Percentiles rank a stretch among this genome's conserved stretches.
Evolutionary conservation across 2,113 vertebrate genomes (phyloP).

Genomic region (Aphyosemion australe): DNA sequence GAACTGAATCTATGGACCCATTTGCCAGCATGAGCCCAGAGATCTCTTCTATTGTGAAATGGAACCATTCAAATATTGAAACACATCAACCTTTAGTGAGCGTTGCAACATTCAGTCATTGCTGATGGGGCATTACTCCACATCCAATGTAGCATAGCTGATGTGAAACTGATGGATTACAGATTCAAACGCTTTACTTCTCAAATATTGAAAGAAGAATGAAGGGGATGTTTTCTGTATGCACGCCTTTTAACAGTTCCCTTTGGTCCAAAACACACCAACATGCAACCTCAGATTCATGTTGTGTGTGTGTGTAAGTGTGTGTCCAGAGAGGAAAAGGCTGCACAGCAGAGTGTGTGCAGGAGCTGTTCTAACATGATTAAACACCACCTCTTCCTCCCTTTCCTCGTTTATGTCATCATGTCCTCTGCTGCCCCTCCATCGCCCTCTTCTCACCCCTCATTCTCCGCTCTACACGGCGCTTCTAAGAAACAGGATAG

Average conservation of each 20-base stretch:
- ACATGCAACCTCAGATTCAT: neutral
- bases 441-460: constrained; percentile 2
- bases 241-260: rapidly evolving
- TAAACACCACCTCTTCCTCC: constrained; percentile 19
- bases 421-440: constrained; percentile 11
- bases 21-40: too few species aligned
- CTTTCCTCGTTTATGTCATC: constrained; percentile 17
- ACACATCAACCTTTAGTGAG: too few species aligned
- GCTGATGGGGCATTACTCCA: too few species aligned
- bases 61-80: too few species aligned
- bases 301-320: neutral
- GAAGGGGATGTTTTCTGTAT: too few species aligned
- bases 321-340: neutral
- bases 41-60: too few species aligned
- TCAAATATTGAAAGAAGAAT: too few species aligned
- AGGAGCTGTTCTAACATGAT: constrained; percentile 38
- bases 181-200: too few species aligned
- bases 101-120: too few species aligned
- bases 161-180: too few species aligned
- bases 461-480: constrained; percentile 18
- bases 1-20: too few species aligned
- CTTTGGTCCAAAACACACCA: neutral
- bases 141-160: too few species aligned
- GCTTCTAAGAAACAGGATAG: constrained; percentile 14
- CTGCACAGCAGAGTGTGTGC: constrained; percentile 1